Conservation (phyloP, 2,113 vertebrate species). For the Tupaia tana region DNA sequence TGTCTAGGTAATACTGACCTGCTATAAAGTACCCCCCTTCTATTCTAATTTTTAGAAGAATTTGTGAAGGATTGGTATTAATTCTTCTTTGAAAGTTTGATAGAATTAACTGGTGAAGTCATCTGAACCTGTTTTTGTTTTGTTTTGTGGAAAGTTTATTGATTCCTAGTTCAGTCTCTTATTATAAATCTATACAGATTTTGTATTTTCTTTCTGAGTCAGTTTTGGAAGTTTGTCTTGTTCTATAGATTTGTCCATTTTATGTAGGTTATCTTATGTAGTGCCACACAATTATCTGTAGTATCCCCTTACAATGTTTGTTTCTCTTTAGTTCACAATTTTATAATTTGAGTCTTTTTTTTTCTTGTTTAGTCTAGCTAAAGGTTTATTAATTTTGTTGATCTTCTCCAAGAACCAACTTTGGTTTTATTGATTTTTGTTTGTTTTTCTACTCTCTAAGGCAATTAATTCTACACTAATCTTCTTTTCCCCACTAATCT, state of each 20-base stretch:
- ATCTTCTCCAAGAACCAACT: not conserved
- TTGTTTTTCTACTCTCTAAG: not conserved
- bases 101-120: not conserved
- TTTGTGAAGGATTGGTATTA: not conserved
- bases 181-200: not conserved
- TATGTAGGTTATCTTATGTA: not conserved
- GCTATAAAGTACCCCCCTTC: not conserved
- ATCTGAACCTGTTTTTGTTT: conserved; percentile 34
- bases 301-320: not conserved
- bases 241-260: not conserved
- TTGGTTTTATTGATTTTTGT: not conserved
- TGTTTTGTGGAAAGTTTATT: not conserved
- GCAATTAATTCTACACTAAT: not conserved
- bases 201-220: conserved; percentile 18
- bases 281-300: not conserved
- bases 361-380: not conserved
- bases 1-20: not conserved
- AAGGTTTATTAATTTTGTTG: not conserved
- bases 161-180: conserved; percentile 15
- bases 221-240: not conserved
- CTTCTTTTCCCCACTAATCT: too few relatives aligned
- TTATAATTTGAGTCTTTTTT: not conserved
- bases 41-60: not conserved
- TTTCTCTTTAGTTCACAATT: not conserved
- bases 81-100: not conserved